A percentile compares a stretch with the other conserved stretches of the same genome.
Conservation (phyloP, 2,797 vertebrate genomes). For the Acanthis flammea region DNA sequence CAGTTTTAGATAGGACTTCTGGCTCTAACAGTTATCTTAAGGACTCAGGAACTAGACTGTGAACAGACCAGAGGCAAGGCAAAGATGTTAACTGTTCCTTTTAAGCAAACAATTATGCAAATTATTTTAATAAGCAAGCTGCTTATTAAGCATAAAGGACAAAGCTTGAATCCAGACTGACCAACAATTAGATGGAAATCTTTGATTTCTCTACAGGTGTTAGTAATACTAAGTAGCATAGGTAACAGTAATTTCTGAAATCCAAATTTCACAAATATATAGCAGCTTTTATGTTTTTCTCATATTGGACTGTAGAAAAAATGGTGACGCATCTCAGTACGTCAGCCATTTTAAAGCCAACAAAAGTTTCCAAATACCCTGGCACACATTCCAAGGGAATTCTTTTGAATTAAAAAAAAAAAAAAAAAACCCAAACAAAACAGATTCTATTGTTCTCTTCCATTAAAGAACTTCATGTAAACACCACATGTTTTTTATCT, state of each 20-base stretch:
- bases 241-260: not conserved
- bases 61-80: not conserved
- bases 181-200: not conserved
- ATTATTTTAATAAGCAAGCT: not conserved
- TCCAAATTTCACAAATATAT: not conserved
- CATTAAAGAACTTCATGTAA: not conserved
- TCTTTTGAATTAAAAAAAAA: not conserved
- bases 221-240: not conserved
- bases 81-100: not conserved
- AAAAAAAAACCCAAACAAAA: not conserved
- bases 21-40: not conserved
- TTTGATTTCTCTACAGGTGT: not conserved
- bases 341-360: not conserved
- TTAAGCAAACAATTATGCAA: not conserved
- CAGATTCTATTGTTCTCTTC: not conserved
- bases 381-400: not conserved
- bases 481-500: not conserved
- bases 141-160: not conserved
- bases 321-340: fast-evolving
- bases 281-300: not conserved
- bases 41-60: not conserved
- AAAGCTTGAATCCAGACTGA: not conserved
- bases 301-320: not conserved
- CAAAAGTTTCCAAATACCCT: not conserved
- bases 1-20: not conserved